These are phyloP conservation scores for Dendrocincla fuliginosa DNA, from an alignment of 2,797 vertebrate genomes.

Conservation along the genomic window DNA sequence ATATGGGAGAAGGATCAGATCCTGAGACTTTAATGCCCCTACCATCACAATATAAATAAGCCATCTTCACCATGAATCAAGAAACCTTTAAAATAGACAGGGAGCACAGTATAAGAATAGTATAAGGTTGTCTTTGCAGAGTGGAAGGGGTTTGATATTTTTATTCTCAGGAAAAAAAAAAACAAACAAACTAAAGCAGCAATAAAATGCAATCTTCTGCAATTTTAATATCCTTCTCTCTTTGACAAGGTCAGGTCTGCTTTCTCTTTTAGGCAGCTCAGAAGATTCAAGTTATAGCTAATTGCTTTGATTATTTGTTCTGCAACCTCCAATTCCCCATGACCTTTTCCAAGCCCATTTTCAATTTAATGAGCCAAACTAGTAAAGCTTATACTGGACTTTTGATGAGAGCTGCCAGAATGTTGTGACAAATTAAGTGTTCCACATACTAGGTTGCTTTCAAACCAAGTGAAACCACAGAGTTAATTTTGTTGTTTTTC, in stretches of 20 bases:
- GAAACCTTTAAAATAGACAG: not conserved
- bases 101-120: not conserved
- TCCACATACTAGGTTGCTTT: constrained; percentile 3
- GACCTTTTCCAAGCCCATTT: constrained; percentile 64
- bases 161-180: not conserved
- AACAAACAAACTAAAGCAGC: not conserved
- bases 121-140: not conserved
- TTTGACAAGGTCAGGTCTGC: constrained; percentile 40
- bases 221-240: constrained; percentile 33
- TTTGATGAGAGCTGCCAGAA: constrained; percentile 50
- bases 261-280: constrained; percentile 53
- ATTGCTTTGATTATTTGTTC: constrained; percentile 72
- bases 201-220: not conserved
- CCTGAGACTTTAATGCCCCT: not conserved
- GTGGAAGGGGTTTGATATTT: not conserved
- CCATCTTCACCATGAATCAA: not conserved
- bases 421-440: constrained; percentile 55
- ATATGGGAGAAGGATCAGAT: not conserved
- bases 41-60: not conserved
- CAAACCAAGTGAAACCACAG: constrained; percentile 5
- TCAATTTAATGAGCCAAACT: constrained; percentile 65
- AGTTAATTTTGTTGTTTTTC: constrained; percentile 15
- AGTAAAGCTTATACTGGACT: constrained; percentile 57
- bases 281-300: constrained; percentile 57
- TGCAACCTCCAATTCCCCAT: constrained; percentile 59